Evolutionary conservation across 2,888 invertebrate species (phyloP), one percentile per base, ranked within the genome.

Genomic region (Lutraria lutraria): DNA sequence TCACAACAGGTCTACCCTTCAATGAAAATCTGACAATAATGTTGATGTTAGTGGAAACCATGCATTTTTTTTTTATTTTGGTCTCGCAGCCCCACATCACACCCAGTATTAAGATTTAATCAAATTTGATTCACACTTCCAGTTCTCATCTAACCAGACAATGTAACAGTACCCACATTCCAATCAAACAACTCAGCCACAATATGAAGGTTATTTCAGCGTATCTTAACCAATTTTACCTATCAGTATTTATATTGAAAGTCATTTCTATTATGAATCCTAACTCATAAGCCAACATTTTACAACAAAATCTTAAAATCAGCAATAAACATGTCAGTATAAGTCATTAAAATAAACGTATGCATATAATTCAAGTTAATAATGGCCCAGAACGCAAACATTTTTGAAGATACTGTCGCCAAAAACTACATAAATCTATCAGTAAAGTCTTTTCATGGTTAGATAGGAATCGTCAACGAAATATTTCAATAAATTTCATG

Each of bases 381-480:
- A 85, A 52, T 25, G 53, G 29, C 34, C 52, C 63, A 13, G 16
- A 63, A 79, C 60, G 81, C 86, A 86, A 86, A 86, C 86, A 86
- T 60, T 31, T 0, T 13, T 13, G 21, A 21, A 43, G 29, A 43
- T 25, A 63, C 19, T 80, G 86, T 86, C 86, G 86, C 86, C 86
- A 86, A 60, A 34, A 10, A 16, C 29, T 29, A 43, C 81, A 86
- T 86, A 86, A 86, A 86, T 68, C 86, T 81, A 86, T 86, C 86
- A 86, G 56, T 19, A 34, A 29, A 52, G 81, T 81, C 81, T 86
- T 34, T 43, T 31, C 43, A 63, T 31, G 52, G 19, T 34, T 6
- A 34, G 56, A 80, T 80, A 85, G 29, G 13, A 76, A 85, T 80
- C 85, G 53, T 79, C 21, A 29, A 85, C n/a, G 53, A 85, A 85